Conservation (phyloP, 2,113 vertebrate genomes). For the Chitala chitala region DNA sequence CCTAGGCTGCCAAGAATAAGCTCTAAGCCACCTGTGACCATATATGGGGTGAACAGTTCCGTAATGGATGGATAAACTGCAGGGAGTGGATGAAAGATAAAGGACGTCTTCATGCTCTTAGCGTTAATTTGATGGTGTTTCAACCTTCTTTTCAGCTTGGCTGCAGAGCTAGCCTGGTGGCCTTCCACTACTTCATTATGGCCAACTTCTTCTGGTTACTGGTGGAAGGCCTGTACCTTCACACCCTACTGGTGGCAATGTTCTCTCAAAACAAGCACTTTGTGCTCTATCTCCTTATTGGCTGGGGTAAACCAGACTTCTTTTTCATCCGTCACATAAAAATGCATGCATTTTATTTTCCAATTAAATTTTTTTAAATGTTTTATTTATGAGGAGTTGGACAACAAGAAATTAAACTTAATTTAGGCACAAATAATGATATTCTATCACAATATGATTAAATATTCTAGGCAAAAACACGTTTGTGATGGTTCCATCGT, state of each 20-base stretch:
- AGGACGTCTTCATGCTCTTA: too few species aligned
- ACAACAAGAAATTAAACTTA: not conserved
- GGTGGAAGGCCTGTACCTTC: constrained; percentile 85
- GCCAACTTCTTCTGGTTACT: constrained; percentile 93
- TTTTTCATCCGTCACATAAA: not conserved
- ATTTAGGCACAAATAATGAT: too few species aligned
- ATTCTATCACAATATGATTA: too few species aligned
- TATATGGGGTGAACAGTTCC: too few species aligned
- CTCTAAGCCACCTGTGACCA: too few species aligned
- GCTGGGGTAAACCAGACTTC: constrained; percentile 74
- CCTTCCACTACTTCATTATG: constrained; percentile 86
- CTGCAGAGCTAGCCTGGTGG: constrained; percentile 79
- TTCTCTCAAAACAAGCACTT: constrained; percentile 73
- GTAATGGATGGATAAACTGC: too few species aligned
- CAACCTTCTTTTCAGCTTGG: constrained; percentile 63
- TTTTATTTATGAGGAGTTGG: not conserved
- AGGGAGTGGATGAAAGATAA: too few species aligned
- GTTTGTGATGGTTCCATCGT: too few species aligned
- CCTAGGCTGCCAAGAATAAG: too few species aligned
- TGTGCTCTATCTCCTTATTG: constrained; percentile 74
- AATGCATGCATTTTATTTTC: not conserved
- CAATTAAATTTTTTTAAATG: not conserved
- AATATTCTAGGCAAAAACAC: too few species aligned
- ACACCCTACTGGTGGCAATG: constrained; percentile 75
- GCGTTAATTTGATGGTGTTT: not conserved